Percentiles rank a stretch among this genome's conserved stretches.
These are phyloP conservation scores for Dicyrtomina minuta DNA, from an alignment of 2,888 invertebrate species.

Conservation along the genomic window DNA sequence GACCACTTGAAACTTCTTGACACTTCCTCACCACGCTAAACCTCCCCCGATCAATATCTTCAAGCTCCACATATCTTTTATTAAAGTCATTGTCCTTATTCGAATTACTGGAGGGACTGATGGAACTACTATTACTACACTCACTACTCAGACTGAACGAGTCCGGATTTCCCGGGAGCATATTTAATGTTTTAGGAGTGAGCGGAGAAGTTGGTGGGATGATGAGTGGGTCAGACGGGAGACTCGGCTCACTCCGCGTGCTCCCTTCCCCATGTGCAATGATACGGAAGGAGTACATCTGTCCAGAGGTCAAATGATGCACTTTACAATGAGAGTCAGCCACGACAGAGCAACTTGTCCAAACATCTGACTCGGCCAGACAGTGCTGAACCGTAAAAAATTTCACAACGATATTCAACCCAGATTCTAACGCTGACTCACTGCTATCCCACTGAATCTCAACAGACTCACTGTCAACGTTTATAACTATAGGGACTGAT, in stretches of 20 bases:
- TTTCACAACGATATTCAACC: slow-evolving; percentile 44
- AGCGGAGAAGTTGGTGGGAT: slow-evolving; percentile 59
- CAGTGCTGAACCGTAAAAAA: slow-evolving; percentile 51
- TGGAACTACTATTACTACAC: background rate
- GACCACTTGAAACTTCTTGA: slow-evolving; percentile 72
- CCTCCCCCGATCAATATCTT: slow-evolving; percentile 71
- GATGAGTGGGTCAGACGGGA: slow-evolving; percentile 64
- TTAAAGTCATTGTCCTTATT: slow-evolving; percentile 43
- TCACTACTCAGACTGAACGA: slow-evolving; percentile 8
- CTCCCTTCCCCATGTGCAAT: slow-evolving; percentile 60
- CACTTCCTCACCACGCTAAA: slow-evolving; percentile 73
- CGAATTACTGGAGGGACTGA: background rate
- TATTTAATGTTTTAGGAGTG: slow-evolving; percentile 33
- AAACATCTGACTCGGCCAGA: slow-evolving; percentile 44
- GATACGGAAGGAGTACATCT: slow-evolving; percentile 50
- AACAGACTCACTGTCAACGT: slow-evolving; percentile 56
- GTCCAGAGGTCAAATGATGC: slow-evolving; percentile 48
- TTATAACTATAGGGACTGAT: slow-evolving; percentile 55
- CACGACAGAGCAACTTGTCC: slow-evolving; percentile 52
- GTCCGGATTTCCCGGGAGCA: slow-evolving; percentile 10
- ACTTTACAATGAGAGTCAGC: slow-evolving; percentile 46
- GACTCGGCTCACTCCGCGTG: slow-evolving; percentile 57
- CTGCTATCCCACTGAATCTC: slow-evolving; percentile 56
- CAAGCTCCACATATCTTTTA: slow-evolving; percentile 63
- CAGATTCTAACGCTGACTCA: slow-evolving; percentile 25